Conservation (phyloP, 2,888 invertebrate species). For the Schizotus pectinicornis region DNA sequence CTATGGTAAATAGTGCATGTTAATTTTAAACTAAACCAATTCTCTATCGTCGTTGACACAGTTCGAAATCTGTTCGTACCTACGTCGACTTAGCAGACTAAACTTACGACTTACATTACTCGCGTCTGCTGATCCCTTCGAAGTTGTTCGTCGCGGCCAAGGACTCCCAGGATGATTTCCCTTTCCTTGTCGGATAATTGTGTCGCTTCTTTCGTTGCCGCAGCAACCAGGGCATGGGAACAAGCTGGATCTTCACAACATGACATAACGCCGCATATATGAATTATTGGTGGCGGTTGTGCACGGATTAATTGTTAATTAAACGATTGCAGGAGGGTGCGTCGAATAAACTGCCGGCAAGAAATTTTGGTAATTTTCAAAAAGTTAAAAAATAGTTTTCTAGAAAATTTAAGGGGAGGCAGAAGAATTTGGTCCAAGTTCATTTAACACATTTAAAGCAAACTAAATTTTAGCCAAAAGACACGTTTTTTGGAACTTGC, state of each 20-base stretch:
- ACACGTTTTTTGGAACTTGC: too few species aligned
- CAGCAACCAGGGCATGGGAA: constrained; percentile 52
- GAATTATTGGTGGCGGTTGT: constrained; percentile 1
- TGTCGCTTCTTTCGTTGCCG: constrained; percentile 53
- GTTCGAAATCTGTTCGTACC: not conserved
- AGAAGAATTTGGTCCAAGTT: too few species aligned
- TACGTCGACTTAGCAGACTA: not conserved
- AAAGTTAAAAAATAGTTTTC: too few species aligned
- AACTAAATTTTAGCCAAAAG: too few species aligned
- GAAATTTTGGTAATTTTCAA: too few species aligned
- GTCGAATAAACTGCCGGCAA: too few species aligned
- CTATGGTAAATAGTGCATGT: not conserved
- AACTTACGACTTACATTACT: constrained; percentile 59
- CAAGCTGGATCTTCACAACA: constrained; percentile 53
- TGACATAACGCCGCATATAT: constrained; percentile 35
- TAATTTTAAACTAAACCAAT: not conserved
- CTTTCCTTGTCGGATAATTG: constrained; percentile 56
- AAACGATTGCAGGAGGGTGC: not conserved
- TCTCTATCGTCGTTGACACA: too few species aligned
- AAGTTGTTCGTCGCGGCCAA: constrained; percentile 62
- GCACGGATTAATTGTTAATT: constrained; percentile 4
- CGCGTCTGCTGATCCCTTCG: constrained; percentile 61
- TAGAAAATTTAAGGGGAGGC: too few species aligned
- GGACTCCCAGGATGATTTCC: constrained; percentile 63
- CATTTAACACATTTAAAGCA: too few species aligned